These are phyloP conservation scores for Nycticryphes semicollaris DNA, from an alignment of 2,113 vertebrate species.

Conservation along the genomic window DNA sequence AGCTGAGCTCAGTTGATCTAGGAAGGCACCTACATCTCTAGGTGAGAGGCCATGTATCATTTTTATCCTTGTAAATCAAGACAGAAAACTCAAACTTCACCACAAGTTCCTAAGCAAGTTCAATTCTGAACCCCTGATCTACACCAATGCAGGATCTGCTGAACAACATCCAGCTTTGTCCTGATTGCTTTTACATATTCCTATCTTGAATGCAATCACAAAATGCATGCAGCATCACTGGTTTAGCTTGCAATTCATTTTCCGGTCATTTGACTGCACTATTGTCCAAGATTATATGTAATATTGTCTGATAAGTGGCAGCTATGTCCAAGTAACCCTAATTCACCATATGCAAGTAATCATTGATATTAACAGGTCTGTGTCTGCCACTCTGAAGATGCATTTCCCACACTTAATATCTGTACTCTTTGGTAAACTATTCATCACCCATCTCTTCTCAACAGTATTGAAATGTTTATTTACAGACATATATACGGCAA, in stretches of 20 bases:
- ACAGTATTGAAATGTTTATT: neutral
- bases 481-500: neutral
- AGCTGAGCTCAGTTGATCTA: neutral
- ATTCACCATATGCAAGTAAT: conserved; percentile 48
- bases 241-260: conserved; percentile 35
- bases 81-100: neutral
- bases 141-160: neutral
- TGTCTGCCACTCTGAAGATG: neutral
- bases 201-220: neutral
- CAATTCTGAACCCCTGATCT: neutral
- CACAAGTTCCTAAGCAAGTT: neutral
- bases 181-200: conserved; percentile 19
- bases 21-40: neutral
- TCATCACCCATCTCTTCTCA: neutral
- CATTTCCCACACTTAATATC: conserved; percentile 6
- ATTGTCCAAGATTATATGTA: conserved; percentile 39
- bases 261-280: conserved; percentile 26
- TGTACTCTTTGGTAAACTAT: neutral
- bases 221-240: conserved; percentile 15
- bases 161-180: neutral
- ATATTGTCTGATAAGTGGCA: conserved; percentile 47
- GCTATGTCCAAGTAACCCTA: conserved; percentile 44
- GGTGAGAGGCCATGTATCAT: neutral
- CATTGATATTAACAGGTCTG: conserved; percentile 33
- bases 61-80: neutral